phyloP scores from a whole-genome alignment of 2,888 invertebrate genomes.

The Luperina testacea region DNA sequence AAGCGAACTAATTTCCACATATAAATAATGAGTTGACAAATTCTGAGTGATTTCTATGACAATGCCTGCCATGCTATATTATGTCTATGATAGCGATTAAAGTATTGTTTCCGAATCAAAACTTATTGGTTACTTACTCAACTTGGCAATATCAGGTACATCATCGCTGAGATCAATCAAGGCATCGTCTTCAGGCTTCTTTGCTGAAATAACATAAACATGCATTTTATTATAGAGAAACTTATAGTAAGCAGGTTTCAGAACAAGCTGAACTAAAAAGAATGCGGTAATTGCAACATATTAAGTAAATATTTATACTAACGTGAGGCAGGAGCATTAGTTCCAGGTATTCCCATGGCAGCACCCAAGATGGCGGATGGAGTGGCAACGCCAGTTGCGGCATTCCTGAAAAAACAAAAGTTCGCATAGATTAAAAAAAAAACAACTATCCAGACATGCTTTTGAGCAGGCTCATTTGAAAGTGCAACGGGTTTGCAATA shows the following conservation, averaged over 20 bases:
- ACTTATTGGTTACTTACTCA: slow-evolving; percentile 76
- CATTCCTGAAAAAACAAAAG: slow-evolving; percentile 72
- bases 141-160: slow-evolving; percentile 85
- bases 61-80: no score
- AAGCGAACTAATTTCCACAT: not conserved
- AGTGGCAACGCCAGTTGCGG: slow-evolving; percentile 84
- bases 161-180: slow-evolving; percentile 95
- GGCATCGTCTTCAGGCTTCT: slow-evolving; percentile 91
- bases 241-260: not conserved
- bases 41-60: not conserved
- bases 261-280: not conserved
- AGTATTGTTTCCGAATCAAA: not conserved
- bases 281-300: no score
- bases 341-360: slow-evolving; percentile 92
- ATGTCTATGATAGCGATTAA: no score
- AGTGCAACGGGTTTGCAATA: not conserved
- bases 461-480: not conserved
- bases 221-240: not conserved
- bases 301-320: slow-evolving; percentile 59
- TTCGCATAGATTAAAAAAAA: not conserved
- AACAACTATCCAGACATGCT: not conserved
- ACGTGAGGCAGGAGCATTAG: slow-evolving; percentile 77
- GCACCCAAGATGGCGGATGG: slow-evolving; percentile 93
- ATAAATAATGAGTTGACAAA: not conserved
- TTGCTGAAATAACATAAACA: slow-evolving; percentile 74